Evolutionary conservation across 2,113 vertebrate genomes (phyloP).

Genomic region (Coptodon rendalli): DNA sequence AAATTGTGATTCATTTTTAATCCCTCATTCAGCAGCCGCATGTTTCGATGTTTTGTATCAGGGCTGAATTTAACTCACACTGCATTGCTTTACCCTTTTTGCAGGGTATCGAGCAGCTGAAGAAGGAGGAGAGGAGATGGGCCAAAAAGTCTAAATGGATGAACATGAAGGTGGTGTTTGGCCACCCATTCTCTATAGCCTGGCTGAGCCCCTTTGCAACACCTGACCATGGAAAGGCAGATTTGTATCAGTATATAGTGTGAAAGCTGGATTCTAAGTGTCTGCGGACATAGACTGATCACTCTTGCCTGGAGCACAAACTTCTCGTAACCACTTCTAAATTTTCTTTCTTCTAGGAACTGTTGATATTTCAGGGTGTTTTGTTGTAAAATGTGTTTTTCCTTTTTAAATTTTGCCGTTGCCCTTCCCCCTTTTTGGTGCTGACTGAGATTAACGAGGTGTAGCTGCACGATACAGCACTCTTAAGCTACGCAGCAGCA

Average conservation of each 20-base stretch:
- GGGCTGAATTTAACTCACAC: background rate
- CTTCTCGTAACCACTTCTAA: slow-evolving; percentile 3
- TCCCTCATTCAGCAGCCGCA: background rate
- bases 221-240: slow-evolving; percentile 94
- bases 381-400: background rate
- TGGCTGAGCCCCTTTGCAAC: slow-evolving; percentile 94
- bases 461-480: background rate
- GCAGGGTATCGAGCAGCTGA: slow-evolving; percentile 98
- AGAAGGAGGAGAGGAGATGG: slow-evolving; percentile 99
- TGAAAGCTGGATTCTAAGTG: slow-evolving; percentile 63
- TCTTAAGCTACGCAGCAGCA: background rate
- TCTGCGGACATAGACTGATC: slow-evolving; percentile 2
- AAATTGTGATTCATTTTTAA: background rate
- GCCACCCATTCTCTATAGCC: slow-evolving; percentile 92
- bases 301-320: slow-evolving; percentile 4
- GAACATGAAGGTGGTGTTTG: slow-evolving; percentile 98
- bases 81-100: slow-evolving; percentile 40
- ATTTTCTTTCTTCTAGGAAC: background rate
- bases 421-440: background rate
- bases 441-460: slow-evolving; percentile 23
- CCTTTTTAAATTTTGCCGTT: background rate
- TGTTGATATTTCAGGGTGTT: slow-evolving; percentile 24
- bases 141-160: slow-evolving; percentile 97
- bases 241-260: slow-evolving; percentile 96
- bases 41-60: background rate